A percentile compares a stretch with the other conserved stretches of the same genome.
Conservation (phyloP, 2,888 invertebrate genomes). For the Alsophila aescularia region DNA sequence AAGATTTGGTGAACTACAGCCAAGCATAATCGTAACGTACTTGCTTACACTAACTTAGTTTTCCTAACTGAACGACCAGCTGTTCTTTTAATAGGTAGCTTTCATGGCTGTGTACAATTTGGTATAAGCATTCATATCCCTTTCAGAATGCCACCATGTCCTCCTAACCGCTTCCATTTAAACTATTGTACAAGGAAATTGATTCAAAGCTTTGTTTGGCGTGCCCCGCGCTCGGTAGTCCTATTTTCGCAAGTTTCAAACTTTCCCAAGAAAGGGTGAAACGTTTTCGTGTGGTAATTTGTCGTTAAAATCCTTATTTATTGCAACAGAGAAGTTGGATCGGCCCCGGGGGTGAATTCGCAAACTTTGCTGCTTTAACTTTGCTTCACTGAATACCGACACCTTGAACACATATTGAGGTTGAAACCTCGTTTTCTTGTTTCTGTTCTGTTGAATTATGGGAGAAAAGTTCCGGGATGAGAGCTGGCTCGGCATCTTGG, state of each 20-base stretch:
- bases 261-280: conserved; percentile 72
- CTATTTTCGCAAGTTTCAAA: conserved; percentile 70
- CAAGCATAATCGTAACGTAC: no score
- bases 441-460: conserved; percentile 74
- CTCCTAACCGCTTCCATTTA: conserved; percentile 15
- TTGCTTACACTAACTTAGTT: no score
- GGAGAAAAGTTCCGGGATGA: conserved; percentile 28
- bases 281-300: conserved; percentile 81
- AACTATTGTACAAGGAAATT: conserved; percentile 30
- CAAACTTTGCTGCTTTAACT: conserved; percentile 81
- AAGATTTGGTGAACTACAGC: no score
- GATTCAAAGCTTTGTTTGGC: conserved; percentile 50
- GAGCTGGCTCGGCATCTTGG: neutral
- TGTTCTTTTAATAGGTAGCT: no score
- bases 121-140: neutral
- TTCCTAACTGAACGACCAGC: no score
- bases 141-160: neutral
- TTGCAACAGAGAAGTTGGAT: conserved; percentile 80
- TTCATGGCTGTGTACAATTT: neutral
- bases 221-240: conserved; percentile 49
- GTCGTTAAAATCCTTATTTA: conserved; percentile 84
- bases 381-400: conserved; percentile 78
- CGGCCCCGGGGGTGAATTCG: conserved; percentile 77
- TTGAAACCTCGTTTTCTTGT: conserved; percentile 77
- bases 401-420: conserved; percentile 82